Conservation (phyloP, 2,888 invertebrate genomes). For the Altica lythri region DNA sequence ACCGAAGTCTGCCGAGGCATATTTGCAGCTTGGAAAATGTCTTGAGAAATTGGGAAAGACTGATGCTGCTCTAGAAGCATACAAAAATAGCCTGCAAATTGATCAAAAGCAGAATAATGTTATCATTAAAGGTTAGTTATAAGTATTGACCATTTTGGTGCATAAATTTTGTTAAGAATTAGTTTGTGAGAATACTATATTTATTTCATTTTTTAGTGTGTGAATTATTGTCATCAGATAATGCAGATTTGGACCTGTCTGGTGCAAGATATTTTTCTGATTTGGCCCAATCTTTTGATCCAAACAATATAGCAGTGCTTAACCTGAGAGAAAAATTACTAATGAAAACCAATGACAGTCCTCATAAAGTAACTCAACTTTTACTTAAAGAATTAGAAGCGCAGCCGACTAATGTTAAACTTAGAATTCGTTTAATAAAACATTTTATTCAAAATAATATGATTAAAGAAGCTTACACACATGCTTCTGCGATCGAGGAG, state of each 20-base stretch:
- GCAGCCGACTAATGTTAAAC: slow-evolving; percentile 73
- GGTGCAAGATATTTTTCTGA: slow-evolving; percentile 82
- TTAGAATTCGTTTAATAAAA: slow-evolving; percentile 76
- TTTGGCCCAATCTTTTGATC: slow-evolving; percentile 73
- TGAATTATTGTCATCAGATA: slow-evolving; percentile 70
- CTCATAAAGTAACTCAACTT: slow-evolving; percentile 68
- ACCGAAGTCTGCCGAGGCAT: slow-evolving; percentile 77
- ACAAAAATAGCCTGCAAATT: slow-evolving; percentile 75
- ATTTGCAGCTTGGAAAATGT: slow-evolving; percentile 81
- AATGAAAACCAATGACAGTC: slow-evolving; percentile 64
- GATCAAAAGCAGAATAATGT: slow-evolving; percentile 80
- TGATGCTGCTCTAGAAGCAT: slow-evolving; percentile 81
- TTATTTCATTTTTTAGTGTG: slow-evolving; percentile 69
- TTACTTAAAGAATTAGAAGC: slow-evolving; percentile 69
- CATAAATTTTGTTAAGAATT: slow-evolving; percentile 2
- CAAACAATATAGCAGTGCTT: slow-evolving; percentile 76
- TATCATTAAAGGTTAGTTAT: slow-evolving; percentile 71
- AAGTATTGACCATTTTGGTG: not conserved
- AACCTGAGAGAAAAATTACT: slow-evolving; percentile 74
- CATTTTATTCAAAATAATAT: slow-evolving; percentile 72
- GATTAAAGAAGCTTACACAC: slow-evolving; percentile 76
- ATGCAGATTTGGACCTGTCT: slow-evolving; percentile 65
- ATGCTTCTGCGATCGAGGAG: slow-evolving; percentile 74
- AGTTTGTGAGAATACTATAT: slow-evolving; percentile 3
- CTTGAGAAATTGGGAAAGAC: slow-evolving; percentile 75